Conservation (phyloP, 1,140 invertebrate species). For the Eriocheir sinensis region DNA sequence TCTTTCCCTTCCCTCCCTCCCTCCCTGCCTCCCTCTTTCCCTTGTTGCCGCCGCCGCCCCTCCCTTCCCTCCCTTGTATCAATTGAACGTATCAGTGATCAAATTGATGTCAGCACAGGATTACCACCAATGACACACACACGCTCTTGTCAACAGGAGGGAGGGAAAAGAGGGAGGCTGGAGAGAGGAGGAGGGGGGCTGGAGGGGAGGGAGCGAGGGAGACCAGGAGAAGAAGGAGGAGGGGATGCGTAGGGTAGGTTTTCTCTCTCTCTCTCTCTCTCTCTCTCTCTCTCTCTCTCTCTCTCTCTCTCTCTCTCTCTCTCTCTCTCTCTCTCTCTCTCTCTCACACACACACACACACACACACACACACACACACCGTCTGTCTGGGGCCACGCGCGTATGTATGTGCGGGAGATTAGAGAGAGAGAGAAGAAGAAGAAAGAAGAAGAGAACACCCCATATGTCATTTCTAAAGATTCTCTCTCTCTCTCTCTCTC, state of each 20-base stretch:
- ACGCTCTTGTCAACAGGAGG: conserved; percentile 60
- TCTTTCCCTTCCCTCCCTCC: neutral
- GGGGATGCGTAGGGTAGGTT: neutral
- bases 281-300: neutral
- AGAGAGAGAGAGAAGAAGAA: too few relatives aligned
- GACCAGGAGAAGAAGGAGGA: neutral
- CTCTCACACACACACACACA: too few relatives aligned
- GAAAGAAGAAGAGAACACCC: too few relatives aligned
- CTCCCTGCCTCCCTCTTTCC: neutral
- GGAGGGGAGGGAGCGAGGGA: neutral
- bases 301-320: neutral
- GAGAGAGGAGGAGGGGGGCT: conserved; percentile 32
- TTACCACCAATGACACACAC: conserved; percentile 77
- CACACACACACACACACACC: too few relatives aligned
- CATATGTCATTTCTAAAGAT: too few relatives aligned
- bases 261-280: neutral
- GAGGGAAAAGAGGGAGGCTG: conserved; percentile 29
- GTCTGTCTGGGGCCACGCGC: too few relatives aligned
- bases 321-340: neutral
- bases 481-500: too few relatives aligned
- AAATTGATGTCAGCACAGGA: conserved; percentile 75
- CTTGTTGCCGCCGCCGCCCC: too few relatives aligned
- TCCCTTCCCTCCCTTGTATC: conserved; percentile 64
- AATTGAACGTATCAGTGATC: conserved; percentile 78
- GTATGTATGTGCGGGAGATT: too few relatives aligned